Percentiles rank a stretch among this genome's conserved stretches.
Conservation (phyloP, 2,888 invertebrate species). For the Meganola albula region DNA sequence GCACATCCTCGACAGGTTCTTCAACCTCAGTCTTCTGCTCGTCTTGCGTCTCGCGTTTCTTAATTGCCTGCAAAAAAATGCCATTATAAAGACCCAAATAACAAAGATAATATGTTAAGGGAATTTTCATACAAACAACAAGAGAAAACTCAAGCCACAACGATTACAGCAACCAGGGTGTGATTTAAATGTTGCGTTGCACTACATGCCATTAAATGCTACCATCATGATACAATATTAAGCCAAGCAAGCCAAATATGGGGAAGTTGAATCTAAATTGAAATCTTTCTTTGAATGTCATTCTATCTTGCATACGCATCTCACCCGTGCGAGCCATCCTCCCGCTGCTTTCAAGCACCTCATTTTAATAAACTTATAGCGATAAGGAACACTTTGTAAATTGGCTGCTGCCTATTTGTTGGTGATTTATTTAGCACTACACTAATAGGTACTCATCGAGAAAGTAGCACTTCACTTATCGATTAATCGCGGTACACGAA, state of each 20-base stretch:
- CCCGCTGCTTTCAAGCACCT: slow-evolving; percentile 73
- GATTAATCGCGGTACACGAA: slow-evolving; percentile 62
- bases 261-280: slow-evolving; percentile 64
- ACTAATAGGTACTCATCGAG: slow-evolving; percentile 55
- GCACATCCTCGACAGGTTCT: slow-evolving; percentile 53
- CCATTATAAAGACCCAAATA: slow-evolving; percentile 15
- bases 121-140: slow-evolving; percentile 30
- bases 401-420: slow-evolving; percentile 42
- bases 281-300: slow-evolving; percentile 62
- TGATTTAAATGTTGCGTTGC: slow-evolving; percentile 36
- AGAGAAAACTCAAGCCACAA: slow-evolving; percentile 33
- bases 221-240: slow-evolving; percentile 50
- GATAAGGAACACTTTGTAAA: slow-evolving; percentile 47
- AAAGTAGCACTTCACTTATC: slow-evolving; percentile 65
- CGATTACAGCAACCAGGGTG: slow-evolving; percentile 36
- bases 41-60: slow-evolving; percentile 63
- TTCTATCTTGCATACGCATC: slow-evolving; percentile 59
- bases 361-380: slow-evolving; percentile 56
- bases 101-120: slow-evolving; percentile 19
- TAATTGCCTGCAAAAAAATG: slow-evolving; percentile 64
- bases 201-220: slow-evolving; percentile 42
- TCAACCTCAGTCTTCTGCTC: slow-evolving; percentile 68
- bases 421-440: slow-evolving; percentile 56
- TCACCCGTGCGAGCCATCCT: slow-evolving; percentile 75
- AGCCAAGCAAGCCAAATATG: slow-evolving; percentile 60